Evolutionary conservation across 2,113 vertebrate species (phyloP), one percentile per base, ranked within the genome.

Genomic region (Ictalurus furcatus): DNA sequence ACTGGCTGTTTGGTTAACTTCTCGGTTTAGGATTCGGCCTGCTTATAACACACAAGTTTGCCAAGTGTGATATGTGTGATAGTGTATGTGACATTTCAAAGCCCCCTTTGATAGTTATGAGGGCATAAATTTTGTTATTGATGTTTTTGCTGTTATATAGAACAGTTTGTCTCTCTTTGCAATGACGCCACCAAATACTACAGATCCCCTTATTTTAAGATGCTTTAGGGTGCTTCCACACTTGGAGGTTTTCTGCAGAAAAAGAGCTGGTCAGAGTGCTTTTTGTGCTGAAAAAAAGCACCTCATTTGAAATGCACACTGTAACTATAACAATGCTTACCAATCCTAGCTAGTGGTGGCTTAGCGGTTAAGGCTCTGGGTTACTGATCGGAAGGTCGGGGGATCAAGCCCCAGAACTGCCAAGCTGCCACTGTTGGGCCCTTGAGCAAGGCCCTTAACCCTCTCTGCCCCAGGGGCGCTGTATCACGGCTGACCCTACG

Each of bases 41-140:
- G 78, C 56, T 88, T 86, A 65, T 21, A 63, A 88, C 52, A 81
- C 17, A 81, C n/a, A 81, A 58, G n/a, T 58, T 30, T 81, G 79
- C n/a, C 28, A 56, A 78, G 48, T 16, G 3, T 80, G 34, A 87
- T 21, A 34, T 21, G 71, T 59, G 54, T 59, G 82, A 65, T 84
- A 37, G 52, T 58, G 54, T 83, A 52, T 79, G 54, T 83, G 80
- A 59, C 9, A 61, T 83, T 83, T 37, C 21, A 81, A 58, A 58
- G 17, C 79, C 21, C 34, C 23, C 30, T 40, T 59, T 83, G 30
- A 61, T 25, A 83, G 1, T 61, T 82, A 23, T 19, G n/a, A 79
- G 76, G 28, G 63, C 14, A 71, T 59, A 54, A 12, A 6, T 59
- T 85, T 69, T 44, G 1, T 56, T 65, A 58, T 61, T 86, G 52